These are phyloP conservation scores for Eutrigla gurnardus DNA, from an alignment of 2,797 vertebrate genomes.

Conservation along the genomic window DNA sequence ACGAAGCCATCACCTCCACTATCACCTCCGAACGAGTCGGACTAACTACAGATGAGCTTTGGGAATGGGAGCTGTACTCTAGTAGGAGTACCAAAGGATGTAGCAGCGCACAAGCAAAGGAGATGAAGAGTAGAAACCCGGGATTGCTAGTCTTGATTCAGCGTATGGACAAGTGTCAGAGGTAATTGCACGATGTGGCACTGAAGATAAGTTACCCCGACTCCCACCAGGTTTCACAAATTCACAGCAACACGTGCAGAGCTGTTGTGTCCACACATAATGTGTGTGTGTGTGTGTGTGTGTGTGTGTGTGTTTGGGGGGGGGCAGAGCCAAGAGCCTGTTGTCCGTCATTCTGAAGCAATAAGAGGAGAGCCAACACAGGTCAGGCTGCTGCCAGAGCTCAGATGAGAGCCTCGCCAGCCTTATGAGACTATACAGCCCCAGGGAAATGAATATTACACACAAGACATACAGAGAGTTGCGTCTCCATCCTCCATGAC, in stretches of 20 bases:
- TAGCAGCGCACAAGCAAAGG: neutral
- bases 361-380: conserved; percentile 69
- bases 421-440: conserved; percentile 69
- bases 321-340: conserved; percentile 40
- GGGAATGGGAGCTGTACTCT: conserved; percentile 46
- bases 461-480: conserved; percentile 60
- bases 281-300: neutral
- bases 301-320: neutral
- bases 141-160: conserved; percentile 48
- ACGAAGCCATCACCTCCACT: conserved; percentile 20
- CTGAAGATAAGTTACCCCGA: conserved; percentile 3
- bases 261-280: conserved; percentile 19
- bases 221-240: conserved; percentile 24
- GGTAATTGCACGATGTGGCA: conserved; percentile 27
- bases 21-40: conserved; percentile 35
- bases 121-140: conserved; percentile 27
- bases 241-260: conserved; percentile 14
- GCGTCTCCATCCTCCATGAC: conserved; percentile 31
- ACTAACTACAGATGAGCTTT: conserved; percentile 68
- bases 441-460: conserved; percentile 73
- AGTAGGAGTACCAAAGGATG: conserved; percentile 21
- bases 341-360: conserved; percentile 75
- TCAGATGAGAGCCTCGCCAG: conserved; percentile 62
- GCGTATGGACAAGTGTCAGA: conserved; percentile 31
- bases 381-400: conserved; percentile 70